Conservation (phyloP, 2,888 invertebrate genomes). For the Nyleta sp. region DNA sequence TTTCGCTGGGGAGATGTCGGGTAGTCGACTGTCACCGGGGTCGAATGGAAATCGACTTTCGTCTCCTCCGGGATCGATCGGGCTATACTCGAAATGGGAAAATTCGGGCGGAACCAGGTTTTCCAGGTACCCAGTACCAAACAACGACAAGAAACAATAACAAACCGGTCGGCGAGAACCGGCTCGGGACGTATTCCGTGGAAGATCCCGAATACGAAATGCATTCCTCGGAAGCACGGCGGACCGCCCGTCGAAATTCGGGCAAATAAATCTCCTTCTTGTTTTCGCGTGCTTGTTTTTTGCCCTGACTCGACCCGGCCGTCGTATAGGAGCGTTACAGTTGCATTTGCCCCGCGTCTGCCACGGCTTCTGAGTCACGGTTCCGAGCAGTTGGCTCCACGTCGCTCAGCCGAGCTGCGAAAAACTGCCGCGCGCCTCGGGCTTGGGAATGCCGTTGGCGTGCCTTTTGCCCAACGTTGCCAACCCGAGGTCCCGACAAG, state of each 20-base stretch:
- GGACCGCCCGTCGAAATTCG: conserved; percentile 77
- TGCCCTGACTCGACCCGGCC: conserved; percentile 24
- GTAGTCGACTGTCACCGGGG: conserved; percentile 45
- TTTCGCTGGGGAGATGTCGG: too few species aligned
- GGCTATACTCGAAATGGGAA: too few species aligned
- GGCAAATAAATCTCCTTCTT: conserved; percentile 79
- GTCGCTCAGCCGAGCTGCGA: conserved; percentile 69
- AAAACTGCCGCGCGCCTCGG: conserved; percentile 78
- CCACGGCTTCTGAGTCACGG: conserved; percentile 74
- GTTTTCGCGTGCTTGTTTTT: conserved; percentile 46
- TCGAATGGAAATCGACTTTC: too few species aligned
- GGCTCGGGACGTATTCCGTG: conserved; percentile 74
- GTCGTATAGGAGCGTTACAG: conserved; percentile 58
- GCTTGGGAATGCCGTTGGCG: conserved; percentile 75
- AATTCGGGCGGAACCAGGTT: too few species aligned
- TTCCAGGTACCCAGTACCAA: background rate
- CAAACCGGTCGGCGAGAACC: conserved; percentile 72
- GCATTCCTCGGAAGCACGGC: conserved; percentile 77
- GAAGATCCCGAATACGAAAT: conserved; percentile 81
- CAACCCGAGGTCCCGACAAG: conserved; percentile 65
- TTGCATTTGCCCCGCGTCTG: conserved; percentile 68
- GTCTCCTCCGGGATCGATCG: too few species aligned
- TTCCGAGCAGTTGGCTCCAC: conserved; percentile 64
- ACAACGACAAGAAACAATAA: conserved; percentile 69
- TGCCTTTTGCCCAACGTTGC: conserved; percentile 72